Evolutionary conservation across 2,888 invertebrate genomes (phyloP).

Genomic region (Papilio gigon): DNA sequence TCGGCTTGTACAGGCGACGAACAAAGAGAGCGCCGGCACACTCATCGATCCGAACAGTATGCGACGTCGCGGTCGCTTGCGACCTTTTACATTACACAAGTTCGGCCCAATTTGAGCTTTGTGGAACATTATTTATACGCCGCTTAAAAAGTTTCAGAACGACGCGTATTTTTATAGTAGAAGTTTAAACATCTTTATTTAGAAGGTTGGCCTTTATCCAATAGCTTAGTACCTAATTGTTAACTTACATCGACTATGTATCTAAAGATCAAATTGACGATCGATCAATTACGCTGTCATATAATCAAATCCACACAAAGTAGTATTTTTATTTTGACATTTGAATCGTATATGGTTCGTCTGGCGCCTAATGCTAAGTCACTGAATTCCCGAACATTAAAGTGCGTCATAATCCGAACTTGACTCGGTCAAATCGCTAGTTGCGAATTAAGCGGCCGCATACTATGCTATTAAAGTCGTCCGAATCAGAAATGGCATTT

Average conservation of each 20-base stretch:
- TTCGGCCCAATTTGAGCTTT: conserved; percentile 71
- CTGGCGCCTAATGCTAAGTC: conserved; percentile 21
- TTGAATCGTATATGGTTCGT: conserved; percentile 22
- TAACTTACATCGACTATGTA: not conserved
- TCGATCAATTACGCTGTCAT: not conserved
- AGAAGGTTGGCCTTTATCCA: conserved; percentile 49
- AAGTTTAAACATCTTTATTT: conserved; percentile 66
- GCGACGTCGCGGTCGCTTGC: conserved; percentile 63
- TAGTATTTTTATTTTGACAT: conserved; percentile 27
- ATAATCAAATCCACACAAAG: conserved; percentile 4
- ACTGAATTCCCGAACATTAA: conserved; percentile 41
- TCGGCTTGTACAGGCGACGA: conserved; percentile 77
- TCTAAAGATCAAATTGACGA: not conserved
- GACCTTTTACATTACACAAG: conserved; percentile 57
- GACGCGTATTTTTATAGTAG: conserved; percentile 70
- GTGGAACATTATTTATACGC: conserved; percentile 78
- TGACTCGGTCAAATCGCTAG: conserved; percentile 67
- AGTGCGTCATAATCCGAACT: conserved; percentile 61
- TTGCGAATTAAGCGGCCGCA: conserved; percentile 59
- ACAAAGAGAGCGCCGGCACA: conserved; percentile 67
- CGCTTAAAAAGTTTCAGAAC: conserved; percentile 76
- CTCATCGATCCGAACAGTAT: conserved; percentile 73
- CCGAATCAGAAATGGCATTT: conserved; percentile 78
- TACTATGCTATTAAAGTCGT: conserved; percentile 71
- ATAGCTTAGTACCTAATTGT: not conserved